Base-by-base conservation (phyloP, 1,140 invertebrate genomes). In the Bombus balteatus region DNA sequence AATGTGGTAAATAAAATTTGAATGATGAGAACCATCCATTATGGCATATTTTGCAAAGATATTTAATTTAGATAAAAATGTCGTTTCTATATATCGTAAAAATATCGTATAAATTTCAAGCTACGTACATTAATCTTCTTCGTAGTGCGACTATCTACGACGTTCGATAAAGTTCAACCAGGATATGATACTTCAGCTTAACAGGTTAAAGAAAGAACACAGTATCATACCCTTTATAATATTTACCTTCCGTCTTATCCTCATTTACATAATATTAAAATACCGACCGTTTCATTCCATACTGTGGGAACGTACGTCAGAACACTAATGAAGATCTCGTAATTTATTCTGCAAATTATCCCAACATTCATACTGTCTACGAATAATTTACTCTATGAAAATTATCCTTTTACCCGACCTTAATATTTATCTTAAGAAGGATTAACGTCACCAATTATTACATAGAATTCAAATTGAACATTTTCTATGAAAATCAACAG, bases 261-360 rank as follows among this genome's bases (percentile, higher is more conserved):
- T 41, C 39, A 72, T 72, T 72, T 72, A n/a, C 70, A 72, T 72
- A 72, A 72, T 41, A n/a, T 72, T 72, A 72, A 72, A n/a, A n/a
- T 39, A 13, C 68, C 68, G 5, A 37, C 34, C 32, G 10, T 15
- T 72, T 41, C 34, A 12, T 39, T 28, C 34, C 34, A 32, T 1
- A 22, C 10, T 22, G 37, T 25, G 3, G 22, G 15, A 72, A 72
- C 70, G 25, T 72, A n/a, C 10, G 6, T 41, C 22, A 15, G 25
- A 39, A 39, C 37, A 12, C 37, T 15, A 41, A 41, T 13, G 25
- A n/a, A 72, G 25, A 41, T 41, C 34, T 37, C 70, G 28, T 28
- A 41, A 72, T n/a, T 72, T 72, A 72, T 41, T 72, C 70, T n/a
- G n/a, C 70, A 28, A 72, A 41, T 37, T 41, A n/a, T 41, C 70